phyloP scores from a whole-genome alignment of 2,113 vertebrate genomes.

The Megaceryle maxima region DNA sequence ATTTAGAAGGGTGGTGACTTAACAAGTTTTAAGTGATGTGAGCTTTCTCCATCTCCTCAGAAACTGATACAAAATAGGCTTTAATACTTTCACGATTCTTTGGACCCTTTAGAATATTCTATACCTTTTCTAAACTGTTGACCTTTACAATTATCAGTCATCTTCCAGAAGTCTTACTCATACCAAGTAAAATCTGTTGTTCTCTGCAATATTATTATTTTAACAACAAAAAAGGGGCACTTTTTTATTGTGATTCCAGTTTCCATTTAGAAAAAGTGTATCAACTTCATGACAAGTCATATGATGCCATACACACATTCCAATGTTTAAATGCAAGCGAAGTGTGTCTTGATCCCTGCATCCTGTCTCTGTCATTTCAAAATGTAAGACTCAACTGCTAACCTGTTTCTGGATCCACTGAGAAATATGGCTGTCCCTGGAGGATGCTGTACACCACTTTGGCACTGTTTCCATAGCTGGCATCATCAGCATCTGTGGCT shows the following conservation, averaged over 20 bases:
- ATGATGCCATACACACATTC: neutral
- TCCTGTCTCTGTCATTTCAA: neutral
- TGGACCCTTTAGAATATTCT: neutral
- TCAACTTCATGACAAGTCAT: neutral
- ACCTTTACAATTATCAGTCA: neutral
- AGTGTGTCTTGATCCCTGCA: neutral
- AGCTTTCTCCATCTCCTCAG: neutral
- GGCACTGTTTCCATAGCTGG: conserved; percentile 95
- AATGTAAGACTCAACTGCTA: neutral
- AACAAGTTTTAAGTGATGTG: neutral
- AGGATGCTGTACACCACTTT: conserved; percentile 97
- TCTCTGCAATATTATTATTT: neutral
- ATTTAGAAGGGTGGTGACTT: neutral
- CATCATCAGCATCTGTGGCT: conserved; percentile 93
- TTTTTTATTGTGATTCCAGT: neutral
- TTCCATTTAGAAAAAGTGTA: neutral
- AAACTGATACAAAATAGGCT: neutral
- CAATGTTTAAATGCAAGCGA: neutral
- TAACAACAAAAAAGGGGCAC: neutral
- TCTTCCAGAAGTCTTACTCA: neutral
- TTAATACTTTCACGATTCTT: neutral
- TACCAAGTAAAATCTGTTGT: neutral
- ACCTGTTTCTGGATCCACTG: conserved; percentile 97
- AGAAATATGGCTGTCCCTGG: conserved; percentile 97
- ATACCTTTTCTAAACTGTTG: neutral